These are phyloP conservation scores for Fundulus diaphanus DNA, from an alignment of 2,797 vertebrate species.

Conservation along the genomic window DNA sequence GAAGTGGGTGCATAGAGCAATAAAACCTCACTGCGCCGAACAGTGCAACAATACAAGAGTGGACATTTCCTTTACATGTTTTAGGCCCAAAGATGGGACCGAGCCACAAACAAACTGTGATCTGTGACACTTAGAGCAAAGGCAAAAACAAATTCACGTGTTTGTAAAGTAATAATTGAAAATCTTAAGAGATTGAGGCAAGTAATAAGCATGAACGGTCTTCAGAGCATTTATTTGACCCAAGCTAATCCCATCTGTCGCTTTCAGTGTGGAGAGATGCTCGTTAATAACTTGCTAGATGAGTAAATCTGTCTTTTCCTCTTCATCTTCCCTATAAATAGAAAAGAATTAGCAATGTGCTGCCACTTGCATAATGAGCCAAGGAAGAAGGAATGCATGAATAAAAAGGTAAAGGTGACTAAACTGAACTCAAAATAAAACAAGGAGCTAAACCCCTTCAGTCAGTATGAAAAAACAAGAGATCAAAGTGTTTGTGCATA, in stretches of 20 bases:
- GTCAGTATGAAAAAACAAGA: constrained; percentile 20
- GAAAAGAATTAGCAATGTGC: neutral
- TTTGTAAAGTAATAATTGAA: neutral
- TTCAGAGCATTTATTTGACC: constrained; percentile 10
- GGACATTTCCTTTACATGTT: constrained; percentile 30
- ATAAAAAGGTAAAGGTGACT: neutral
- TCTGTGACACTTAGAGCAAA: neutral
- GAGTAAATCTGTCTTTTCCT: constrained; percentile 4
- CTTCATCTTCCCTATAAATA: constrained; percentile 3
- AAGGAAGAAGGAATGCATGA: neutral
- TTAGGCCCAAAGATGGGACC: neutral
- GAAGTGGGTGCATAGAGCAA: neutral
- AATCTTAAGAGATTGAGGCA: neutral
- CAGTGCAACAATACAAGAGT: neutral
- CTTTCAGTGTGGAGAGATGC: neutral
- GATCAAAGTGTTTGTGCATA: constrained; percentile 37
- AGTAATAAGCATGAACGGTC: constrained; percentile 7
- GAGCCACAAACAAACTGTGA: neutral
- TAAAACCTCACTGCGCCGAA: constrained; percentile 4
- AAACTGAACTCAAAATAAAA: constrained; percentile 3
- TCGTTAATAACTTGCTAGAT: constrained; percentile 9
- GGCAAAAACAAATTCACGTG: neutral
- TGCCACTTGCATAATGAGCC: neutral
- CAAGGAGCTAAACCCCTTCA: constrained; percentile 13
- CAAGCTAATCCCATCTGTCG: neutral